Evolutionary conservation across 2,113 vertebrate species (phyloP).

Genomic region (Crotalus horridus): DNA sequence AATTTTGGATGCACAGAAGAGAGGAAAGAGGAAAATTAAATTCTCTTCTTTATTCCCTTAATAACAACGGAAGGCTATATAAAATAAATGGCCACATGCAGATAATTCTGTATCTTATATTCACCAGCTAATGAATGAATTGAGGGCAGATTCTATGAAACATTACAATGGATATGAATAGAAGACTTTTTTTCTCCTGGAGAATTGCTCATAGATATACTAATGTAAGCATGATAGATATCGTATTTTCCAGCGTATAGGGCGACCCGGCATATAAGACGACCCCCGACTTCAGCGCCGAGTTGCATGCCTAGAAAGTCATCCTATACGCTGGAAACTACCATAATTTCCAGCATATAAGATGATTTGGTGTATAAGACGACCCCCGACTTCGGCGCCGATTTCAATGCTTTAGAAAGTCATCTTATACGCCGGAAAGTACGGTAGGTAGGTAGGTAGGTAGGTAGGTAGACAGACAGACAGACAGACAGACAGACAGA

Average conservation of each 20-base stretch:
- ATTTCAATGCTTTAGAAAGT: too few species aligned
- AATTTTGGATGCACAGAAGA: not conserved
- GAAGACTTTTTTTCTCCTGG: not conserved
- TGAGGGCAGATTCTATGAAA: not conserved
- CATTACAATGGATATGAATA: not conserved
- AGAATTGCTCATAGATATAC: not conserved
- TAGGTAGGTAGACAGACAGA: too few species aligned
- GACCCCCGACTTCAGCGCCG: too few species aligned
- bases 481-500: rapidly evolving
- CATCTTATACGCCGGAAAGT: too few species aligned
- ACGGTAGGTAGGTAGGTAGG: too few species aligned
- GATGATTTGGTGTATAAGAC: too few species aligned
- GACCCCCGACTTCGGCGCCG: too few species aligned
- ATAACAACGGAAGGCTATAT: not conserved
- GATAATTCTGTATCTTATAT: not conserved
- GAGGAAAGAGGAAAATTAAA: not conserved
- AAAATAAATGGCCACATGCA: not conserved
- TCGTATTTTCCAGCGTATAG: too few species aligned
- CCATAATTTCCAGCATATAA: too few species aligned
- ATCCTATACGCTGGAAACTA: too few species aligned
- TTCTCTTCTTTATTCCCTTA: not conserved
- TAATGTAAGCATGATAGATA: not conserved
- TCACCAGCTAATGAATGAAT: not conserved
- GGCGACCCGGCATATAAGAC: too few species aligned
- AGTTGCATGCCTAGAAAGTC: too few species aligned